These are phyloP conservation scores for Ips nitidus DNA, from an alignment of 1,140 invertebrate genomes.

Conservation along the genomic window DNA sequence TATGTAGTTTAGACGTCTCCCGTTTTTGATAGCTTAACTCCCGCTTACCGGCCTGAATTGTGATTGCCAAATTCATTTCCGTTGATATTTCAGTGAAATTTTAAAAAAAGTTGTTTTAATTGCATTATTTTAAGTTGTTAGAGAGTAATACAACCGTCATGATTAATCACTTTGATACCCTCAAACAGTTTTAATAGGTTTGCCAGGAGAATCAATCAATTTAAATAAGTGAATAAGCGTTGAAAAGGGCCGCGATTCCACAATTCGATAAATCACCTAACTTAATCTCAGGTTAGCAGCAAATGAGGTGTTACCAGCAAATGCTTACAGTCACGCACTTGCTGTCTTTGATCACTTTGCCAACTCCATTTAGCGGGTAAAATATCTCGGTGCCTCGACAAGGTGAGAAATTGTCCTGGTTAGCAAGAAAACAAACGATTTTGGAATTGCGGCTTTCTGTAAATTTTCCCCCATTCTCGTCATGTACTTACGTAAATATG, in stretches of 20 bases:
- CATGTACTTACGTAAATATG: too few species aligned
- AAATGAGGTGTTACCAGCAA: conserved; percentile 27
- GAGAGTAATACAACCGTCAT: too few species aligned
- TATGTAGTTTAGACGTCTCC: conserved; percentile 23
- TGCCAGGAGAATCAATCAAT: background rate
- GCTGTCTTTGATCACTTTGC: conserved; percentile 31
- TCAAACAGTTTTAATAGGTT: too few species aligned
- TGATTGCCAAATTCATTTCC: too few species aligned
- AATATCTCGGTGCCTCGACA: conserved; percentile 19
- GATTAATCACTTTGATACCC: too few species aligned
- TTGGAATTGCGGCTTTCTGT: background rate
- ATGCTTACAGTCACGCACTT: conserved; percentile 32
- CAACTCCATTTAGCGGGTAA: conserved; percentile 18
- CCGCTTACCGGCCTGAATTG: too few species aligned
- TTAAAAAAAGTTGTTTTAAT: too few species aligned
- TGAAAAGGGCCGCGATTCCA: conserved; percentile 10
- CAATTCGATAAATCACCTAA: conserved; percentile 17
- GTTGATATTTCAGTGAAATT: too few species aligned
- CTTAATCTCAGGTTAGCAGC: conserved; percentile 21
- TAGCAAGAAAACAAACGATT: conserved; percentile 16
- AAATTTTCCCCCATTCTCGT: background rate
- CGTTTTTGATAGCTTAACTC: conserved; percentile 27
- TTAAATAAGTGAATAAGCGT: conserved; percentile 9
- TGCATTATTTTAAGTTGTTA: too few species aligned
- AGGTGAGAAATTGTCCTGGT: conserved; percentile 20